These are phyloP conservation scores for Takifugu flavidus DNA, from an alignment of 2,113 vertebrate species.

Conservation along the genomic window DNA sequence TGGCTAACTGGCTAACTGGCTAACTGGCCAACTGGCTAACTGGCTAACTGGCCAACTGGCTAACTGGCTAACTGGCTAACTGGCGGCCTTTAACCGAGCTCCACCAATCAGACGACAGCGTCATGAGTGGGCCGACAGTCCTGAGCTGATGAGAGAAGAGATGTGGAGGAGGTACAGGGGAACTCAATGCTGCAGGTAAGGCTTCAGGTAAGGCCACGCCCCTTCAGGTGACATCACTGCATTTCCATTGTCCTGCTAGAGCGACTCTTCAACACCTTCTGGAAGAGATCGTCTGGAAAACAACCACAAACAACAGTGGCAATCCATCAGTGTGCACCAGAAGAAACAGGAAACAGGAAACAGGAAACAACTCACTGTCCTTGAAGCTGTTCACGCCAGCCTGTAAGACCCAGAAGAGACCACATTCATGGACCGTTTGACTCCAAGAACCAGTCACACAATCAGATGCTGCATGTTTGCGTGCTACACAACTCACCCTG, in stretches of 20 bases:
- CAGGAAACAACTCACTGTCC: constrained; percentile 57
- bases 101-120: background rate
- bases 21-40: no score
- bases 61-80: no score
- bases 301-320: background rate
- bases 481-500: constrained; percentile 44
- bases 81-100: no score
- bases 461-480: background rate
- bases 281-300: constrained; percentile 71
- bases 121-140: constrained; percentile 5
- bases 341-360: background rate
- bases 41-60: no score
- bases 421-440: background rate
- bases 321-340: background rate
- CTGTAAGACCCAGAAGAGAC: constrained; percentile 36
- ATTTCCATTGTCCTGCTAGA: constrained; percentile 67
- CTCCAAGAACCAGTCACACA: background rate
- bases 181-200: no score
- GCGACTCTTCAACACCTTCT: constrained; percentile 67
- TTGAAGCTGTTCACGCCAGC: constrained; percentile 52
- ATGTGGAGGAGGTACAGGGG: no score
- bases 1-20: no score
- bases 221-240: constrained; percentile 5
- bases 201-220: background rate
- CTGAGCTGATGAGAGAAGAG: background rate